Base-by-base conservation (phyloP, 2,888 invertebrate genomes). In the Fabriciana adippe region DNA sequence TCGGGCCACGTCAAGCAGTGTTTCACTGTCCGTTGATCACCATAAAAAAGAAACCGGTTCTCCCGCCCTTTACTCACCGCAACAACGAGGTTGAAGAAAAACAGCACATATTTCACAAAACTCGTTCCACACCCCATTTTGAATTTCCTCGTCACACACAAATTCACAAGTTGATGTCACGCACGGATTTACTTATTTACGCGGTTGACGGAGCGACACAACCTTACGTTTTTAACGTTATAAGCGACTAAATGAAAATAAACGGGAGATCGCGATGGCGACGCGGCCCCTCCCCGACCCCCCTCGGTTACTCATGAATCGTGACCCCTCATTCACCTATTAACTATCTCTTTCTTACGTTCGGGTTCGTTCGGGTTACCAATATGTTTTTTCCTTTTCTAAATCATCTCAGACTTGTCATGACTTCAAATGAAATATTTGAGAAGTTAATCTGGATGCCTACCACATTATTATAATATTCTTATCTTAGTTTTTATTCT, bases 21-120 rank as follows among this genome's bases (percentile, higher is more conserved):
- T 74, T 81, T 81, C 81, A 84, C 84, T 85, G 85, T 81, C 80
- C 81, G 83, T 80, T 87, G 85, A 81, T 85, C 87, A 86, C 80
- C 83, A 78, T 81, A 83, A 81, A 80, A 79, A 83, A 77, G 68
- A 84, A 89, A 91, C 91, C 90, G 90, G 90, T 91, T 90, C 77
- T 81, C 80, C 81, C 80, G 82, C 82, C 83, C 83, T 85, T 81
- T 76, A 67, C 96, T 96, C 89, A 96, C 96, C 93, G 95, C 95
- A 81, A 96, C 96, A 71, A 96, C 78, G 77, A 96, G 89, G 85
- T 97, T 97, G 92, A 96, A 96, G 88, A 96, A 93, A 87, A 97
- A 97, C 80, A 97, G 94, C 79, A 97, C 93, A 89, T 96, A 96
- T 93, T 97, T 97, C 85, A 96, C 94, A 90, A 95, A 94, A 87